Conservation (phyloP, 2,888 invertebrate genomes). For the Lucinisca nassula region DNA sequence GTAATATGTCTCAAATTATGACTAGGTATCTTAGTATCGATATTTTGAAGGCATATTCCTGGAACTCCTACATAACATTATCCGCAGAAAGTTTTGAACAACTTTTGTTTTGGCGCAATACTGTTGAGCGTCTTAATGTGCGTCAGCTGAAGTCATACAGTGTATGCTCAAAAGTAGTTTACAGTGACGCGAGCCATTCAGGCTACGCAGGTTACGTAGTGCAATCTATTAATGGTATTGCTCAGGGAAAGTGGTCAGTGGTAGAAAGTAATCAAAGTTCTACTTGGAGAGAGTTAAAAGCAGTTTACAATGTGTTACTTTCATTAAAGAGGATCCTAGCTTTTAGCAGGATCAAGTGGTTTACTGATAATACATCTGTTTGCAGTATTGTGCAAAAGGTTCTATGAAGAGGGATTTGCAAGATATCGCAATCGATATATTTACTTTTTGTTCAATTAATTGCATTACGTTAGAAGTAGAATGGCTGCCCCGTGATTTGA, state of each 20-base stretch:
- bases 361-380: constrained; percentile 32
- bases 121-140: too few relatives aligned
- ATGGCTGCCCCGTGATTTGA: constrained; percentile 29
- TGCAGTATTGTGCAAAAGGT: constrained; percentile 27
- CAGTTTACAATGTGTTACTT: constrained; percentile 26
- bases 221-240: too few relatives aligned
- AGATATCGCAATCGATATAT: constrained; percentile 21
- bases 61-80: constrained; percentile 34
- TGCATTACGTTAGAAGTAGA: constrained; percentile 25
- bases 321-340: neutral
- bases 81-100: constrained; percentile 23
- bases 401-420: constrained; percentile 47
- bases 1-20: constrained; percentile 50
- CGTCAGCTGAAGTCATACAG: too few relatives aligned
- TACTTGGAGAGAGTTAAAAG: constrained; percentile 43
- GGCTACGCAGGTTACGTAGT: too few relatives aligned
- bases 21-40: constrained; percentile 37
- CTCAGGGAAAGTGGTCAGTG: too few relatives aligned
- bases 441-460: constrained; percentile 14
- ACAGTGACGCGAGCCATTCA: too few relatives aligned
- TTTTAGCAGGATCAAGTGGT: constrained; percentile 35
- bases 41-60: constrained; percentile 18
- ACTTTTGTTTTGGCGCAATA: constrained; percentile 36
- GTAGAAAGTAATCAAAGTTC: too few relatives aligned
- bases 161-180: too few relatives aligned